These are phyloP conservation scores for Pachyrhynchus sulphureomaculatus DNA, from an alignment of 1,140 invertebrate species.

Conservation along the genomic window DNA sequence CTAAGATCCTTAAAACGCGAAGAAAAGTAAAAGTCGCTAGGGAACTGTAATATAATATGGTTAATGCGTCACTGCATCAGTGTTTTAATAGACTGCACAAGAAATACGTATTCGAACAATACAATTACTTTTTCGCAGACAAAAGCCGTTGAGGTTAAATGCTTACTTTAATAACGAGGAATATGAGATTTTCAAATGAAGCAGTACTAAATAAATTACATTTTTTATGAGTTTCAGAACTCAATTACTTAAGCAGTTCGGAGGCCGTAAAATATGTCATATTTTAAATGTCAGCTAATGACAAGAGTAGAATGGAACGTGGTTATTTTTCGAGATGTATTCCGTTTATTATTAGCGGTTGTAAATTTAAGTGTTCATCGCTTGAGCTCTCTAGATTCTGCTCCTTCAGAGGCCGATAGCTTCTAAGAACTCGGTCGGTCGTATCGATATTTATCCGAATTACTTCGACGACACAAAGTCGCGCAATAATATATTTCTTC, in stretches of 20 bases:
- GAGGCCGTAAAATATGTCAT: slow-evolving; percentile 24
- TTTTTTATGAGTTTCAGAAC: slow-evolving; percentile 2
- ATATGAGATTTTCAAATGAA: not conserved
- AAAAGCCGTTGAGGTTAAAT: too few species aligned
- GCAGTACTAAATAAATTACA: slow-evolving; percentile 1
- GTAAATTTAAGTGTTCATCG: slow-evolving; percentile 30
- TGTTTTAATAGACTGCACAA: too few species aligned
- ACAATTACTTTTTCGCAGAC: too few species aligned
- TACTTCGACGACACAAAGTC: slow-evolving; percentile 24
- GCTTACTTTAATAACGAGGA: not conserved
- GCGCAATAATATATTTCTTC: slow-evolving; percentile 30
- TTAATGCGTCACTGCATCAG: too few species aligned
- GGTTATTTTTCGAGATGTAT: slow-evolving; percentile 19
- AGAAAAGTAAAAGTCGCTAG: too few species aligned
- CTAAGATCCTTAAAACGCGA: too few species aligned
- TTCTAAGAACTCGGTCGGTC: slow-evolving; percentile 19
- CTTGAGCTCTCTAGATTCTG: slow-evolving; percentile 5
- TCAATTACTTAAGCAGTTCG: slow-evolving; percentile 13
- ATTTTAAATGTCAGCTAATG: slow-evolving; percentile 23
- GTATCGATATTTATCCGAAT: slow-evolving; percentile 26
- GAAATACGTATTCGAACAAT: too few species aligned
- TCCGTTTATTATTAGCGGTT: slow-evolving; percentile 26
- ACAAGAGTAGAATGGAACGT: slow-evolving; percentile 13
- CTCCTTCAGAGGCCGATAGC: slow-evolving; percentile 1
- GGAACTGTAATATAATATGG: too few species aligned